Evolutionary conservation across 2,888 invertebrate species (phyloP).

Genomic region (Aethes cnicana): DNA sequence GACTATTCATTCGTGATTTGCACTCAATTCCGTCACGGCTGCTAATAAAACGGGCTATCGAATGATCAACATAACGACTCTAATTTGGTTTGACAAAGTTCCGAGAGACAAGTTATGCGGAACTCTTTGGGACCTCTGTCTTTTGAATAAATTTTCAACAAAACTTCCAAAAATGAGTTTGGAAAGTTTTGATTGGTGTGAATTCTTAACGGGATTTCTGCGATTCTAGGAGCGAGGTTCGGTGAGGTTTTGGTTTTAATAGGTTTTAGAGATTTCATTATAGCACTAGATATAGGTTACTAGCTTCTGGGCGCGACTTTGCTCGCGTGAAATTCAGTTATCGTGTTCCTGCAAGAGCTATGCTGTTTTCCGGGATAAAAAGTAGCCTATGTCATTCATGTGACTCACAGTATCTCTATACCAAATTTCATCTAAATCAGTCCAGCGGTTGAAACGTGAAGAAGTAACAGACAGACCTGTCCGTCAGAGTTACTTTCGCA

Average conservation of each 20-base stretch:
- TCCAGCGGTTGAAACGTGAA: too few relatives aligned
- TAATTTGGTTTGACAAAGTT: slow-evolving; percentile 69
- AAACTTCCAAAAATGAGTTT: slow-evolving; percentile 69
- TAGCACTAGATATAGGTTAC: too few relatives aligned
- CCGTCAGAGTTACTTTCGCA: too few relatives aligned
- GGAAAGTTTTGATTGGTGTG: slow-evolving; percentile 68
- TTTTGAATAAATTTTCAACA: slow-evolving; percentile 73
- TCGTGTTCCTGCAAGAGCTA: too few relatives aligned
- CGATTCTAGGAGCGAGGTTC: slow-evolving; percentile 31
- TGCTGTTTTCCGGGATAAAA: too few relatives aligned
- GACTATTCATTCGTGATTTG: slow-evolving; percentile 2
- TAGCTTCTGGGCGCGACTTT: too few relatives aligned
- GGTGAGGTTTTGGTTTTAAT: slow-evolving; percentile 35
- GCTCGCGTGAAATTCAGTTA: too few relatives aligned
- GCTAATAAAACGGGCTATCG: slow-evolving; percentile 46
- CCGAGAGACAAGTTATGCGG: slow-evolving; percentile 63
- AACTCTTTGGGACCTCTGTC: slow-evolving; percentile 65
- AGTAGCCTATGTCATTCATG: too few relatives aligned
- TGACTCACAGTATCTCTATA: too few relatives aligned
- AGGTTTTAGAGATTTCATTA: neutral
- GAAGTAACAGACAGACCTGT: too few relatives aligned
- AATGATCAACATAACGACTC: slow-evolving; percentile 56
- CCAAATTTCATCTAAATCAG: too few relatives aligned
- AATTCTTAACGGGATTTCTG: slow-evolving; percentile 51
- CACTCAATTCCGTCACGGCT: slow-evolving; percentile 28